These are phyloP conservation scores for Tachysurus vachellii DNA, from an alignment of 2,113 vertebrate genomes.

Conservation along the genomic window DNA sequence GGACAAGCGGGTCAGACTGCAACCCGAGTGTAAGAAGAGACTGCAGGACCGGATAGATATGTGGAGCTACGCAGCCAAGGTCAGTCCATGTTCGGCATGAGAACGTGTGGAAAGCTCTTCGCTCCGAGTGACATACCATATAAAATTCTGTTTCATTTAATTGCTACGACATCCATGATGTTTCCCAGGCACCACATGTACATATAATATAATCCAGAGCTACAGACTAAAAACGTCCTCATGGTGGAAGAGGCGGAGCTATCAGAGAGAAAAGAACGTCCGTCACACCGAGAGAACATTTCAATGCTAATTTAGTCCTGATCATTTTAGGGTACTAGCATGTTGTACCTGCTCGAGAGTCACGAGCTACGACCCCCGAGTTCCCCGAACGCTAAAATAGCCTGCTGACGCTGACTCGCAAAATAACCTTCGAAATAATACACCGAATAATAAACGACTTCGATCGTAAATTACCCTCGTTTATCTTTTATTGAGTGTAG, in stretches of 20 bases:
- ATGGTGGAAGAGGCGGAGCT: neutral
- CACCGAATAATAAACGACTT: too few relatives aligned
- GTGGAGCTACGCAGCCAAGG: conserved; percentile 98
- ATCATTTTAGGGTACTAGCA: neutral
- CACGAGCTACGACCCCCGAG: neutral
- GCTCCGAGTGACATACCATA: too few relatives aligned
- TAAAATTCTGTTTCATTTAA: neutral
- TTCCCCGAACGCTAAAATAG: neutral
- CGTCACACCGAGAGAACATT: neutral
- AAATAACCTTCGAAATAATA: neutral
- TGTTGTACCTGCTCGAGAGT: neutral
- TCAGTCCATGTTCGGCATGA: conserved; percentile 51
- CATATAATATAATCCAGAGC: neutral
- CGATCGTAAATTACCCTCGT: too few relatives aligned
- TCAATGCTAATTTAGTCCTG: neutral
- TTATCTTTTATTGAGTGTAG: neutral
- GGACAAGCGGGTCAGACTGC: conserved; percentile 92
- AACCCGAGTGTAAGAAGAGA: conserved; percentile 97
- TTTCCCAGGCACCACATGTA: neutral
- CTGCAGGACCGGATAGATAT: conserved; percentile 96
- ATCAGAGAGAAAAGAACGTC: neutral
- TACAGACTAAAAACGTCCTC: too few relatives aligned
- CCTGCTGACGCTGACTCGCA: neutral
- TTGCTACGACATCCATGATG: neutral
- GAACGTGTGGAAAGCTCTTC: neutral